Percentiles rank a stretch among this genome's conserved stretches.
These are phyloP conservation scores for Agrotis ipsilon DNA, from an alignment of 2,888 invertebrate genomes.

Conservation along the genomic window DNA sequence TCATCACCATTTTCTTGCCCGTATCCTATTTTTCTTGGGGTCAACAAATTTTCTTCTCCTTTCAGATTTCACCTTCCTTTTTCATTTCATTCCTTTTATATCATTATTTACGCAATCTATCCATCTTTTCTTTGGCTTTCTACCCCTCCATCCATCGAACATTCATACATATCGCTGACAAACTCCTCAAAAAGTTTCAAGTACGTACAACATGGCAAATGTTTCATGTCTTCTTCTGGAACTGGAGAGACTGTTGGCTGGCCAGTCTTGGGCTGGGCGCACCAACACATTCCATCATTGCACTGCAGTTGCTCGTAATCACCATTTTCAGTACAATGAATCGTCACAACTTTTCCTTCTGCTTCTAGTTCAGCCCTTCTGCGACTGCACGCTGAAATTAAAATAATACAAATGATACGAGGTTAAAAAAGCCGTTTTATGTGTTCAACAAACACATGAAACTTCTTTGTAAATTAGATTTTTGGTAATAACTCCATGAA, in stretches of 20 bases:
- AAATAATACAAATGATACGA: neutral
- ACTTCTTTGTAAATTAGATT: slow-evolving; percentile 10
- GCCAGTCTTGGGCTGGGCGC: slow-evolving; percentile 92
- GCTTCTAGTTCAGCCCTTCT: slow-evolving; percentile 89
- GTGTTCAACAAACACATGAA: neutral
- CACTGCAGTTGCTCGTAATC: slow-evolving; percentile 94
- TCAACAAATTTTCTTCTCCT: too few species aligned
- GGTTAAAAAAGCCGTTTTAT: too few species aligned
- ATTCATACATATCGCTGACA: too few species aligned
- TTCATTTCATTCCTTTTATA: too few species aligned
- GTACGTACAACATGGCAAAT: slow-evolving; percentile 93
- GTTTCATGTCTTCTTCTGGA: slow-evolving; percentile 90
- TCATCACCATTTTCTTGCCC: too few species aligned
- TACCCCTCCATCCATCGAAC: too few species aligned
- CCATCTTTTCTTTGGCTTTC: too few species aligned
- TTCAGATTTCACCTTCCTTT: too few species aligned
- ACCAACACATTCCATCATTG: slow-evolving; percentile 93
- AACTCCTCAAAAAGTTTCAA: neutral
- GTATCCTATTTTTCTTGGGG: too few species aligned
- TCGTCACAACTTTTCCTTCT: slow-evolving; percentile 86
- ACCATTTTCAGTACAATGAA: slow-evolving; percentile 92
- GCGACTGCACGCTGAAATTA: slow-evolving; percentile 91
- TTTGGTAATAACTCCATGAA: neutral
- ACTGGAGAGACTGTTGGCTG: slow-evolving; percentile 90
- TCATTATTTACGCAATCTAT: too few species aligned